These are phyloP conservation scores for Oscarella lobularis DNA, from an alignment of 37 sponge, comb jelly and placozoan species.

Conservation along the genomic window DNA sequence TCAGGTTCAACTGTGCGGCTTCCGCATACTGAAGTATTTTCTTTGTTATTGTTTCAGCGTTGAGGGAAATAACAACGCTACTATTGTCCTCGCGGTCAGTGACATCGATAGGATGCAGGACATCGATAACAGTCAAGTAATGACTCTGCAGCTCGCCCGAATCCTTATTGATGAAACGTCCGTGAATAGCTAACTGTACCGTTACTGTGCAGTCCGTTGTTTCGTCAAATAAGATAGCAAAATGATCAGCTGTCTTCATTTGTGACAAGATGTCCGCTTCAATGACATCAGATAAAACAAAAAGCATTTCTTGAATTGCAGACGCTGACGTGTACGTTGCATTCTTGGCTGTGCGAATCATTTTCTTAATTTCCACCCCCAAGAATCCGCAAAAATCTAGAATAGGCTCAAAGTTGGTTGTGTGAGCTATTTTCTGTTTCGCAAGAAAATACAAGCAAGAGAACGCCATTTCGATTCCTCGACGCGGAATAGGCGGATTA, in stretches of 20 bases:
- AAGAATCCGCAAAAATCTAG: neutral
- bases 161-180: constrained; percentile 1
- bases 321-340: neutral
- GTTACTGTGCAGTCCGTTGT: constrained; percentile 27
- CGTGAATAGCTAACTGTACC: constrained; percentile 23
- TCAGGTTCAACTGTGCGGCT: constrained; percentile 7
- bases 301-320: neutral
- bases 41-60: neutral
- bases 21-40: constrained; percentile 6
- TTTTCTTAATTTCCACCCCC: neutral
- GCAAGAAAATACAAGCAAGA: neutral
- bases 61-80: neutral
- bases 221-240: constrained; percentile 8
- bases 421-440: neutral
- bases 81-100: neutral
- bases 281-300: neutral
- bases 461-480: neutral
- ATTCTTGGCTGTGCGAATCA: neutral
- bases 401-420: neutral
- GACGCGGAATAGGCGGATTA: neutral
- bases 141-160: constrained; percentile 1
- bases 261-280: neutral
- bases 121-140: constrained; percentile 19
- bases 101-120: constrained; percentile 14
- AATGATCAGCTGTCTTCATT: neutral